Conservation (phyloP, 2,797 vertebrate genomes). For the Sebastes melanostomus region DNA sequence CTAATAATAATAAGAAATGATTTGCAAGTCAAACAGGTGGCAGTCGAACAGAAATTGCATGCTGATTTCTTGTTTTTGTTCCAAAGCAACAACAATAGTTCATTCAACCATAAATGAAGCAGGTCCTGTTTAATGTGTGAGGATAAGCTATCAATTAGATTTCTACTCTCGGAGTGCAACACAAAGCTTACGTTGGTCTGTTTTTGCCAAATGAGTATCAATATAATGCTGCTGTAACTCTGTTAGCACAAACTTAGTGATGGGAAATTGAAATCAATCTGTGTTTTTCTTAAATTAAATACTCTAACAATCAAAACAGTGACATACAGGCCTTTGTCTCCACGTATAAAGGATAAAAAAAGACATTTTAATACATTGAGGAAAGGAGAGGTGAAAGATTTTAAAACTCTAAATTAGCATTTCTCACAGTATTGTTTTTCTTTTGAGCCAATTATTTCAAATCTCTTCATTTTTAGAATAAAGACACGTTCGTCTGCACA, state of each 20-base stretch:
- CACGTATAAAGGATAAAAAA: background rate
- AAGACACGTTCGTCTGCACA: background rate
- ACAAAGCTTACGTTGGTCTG: too few species aligned
- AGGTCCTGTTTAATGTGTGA: too few species aligned
- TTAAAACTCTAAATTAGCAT: background rate
- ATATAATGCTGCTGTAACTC: background rate
- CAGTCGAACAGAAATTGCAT: too few species aligned
- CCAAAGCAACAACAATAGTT: too few species aligned
- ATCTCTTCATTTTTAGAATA: background rate
- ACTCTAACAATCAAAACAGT: background rate
- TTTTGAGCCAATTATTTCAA: background rate
- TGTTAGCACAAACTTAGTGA: background rate
- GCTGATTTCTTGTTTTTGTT: too few species aligned
- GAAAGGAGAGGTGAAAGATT: background rate
- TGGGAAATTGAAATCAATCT: background rate
- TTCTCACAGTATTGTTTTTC: background rate
- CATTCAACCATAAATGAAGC: too few species aligned
- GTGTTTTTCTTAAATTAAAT: background rate
- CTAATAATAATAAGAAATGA: too few species aligned
- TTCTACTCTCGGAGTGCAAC: too few species aligned
- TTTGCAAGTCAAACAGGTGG: too few species aligned
- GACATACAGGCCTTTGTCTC: background rate
- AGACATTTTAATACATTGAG: background rate
- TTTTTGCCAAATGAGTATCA: background rate
- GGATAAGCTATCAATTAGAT: too few species aligned